Conservation (phyloP, 2,113 vertebrate species). For the Chinchilla lanigera region DNA sequence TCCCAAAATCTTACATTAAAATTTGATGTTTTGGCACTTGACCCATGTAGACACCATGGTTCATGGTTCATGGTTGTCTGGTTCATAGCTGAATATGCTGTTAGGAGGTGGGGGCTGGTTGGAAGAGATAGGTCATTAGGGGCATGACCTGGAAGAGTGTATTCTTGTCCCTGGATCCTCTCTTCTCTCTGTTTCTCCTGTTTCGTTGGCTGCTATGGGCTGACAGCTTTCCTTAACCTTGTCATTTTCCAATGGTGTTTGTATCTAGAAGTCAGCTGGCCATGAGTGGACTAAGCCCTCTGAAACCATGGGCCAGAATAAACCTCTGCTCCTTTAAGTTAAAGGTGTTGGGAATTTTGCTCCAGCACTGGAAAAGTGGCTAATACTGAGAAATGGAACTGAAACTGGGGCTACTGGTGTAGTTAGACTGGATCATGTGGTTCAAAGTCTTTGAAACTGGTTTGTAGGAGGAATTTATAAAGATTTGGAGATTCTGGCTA, state of each 20-base stretch:
- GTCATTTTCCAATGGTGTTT: neutral
- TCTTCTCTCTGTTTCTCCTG: neutral
- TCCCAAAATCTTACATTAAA: neutral
- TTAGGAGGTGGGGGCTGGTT: neutral
- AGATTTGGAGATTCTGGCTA: neutral
- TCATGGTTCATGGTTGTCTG: too few species aligned
- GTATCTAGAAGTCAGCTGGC: neutral
- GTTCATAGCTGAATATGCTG: neutral
- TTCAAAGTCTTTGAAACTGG: neutral
- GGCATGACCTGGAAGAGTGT: neutral
- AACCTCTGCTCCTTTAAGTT: neutral
- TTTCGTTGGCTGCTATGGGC: neutral
- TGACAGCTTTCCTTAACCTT: neutral
- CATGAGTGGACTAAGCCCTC: neutral
- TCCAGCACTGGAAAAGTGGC: neutral
- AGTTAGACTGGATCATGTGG: neutral
- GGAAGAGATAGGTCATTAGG: neutral
- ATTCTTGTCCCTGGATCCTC: neutral
- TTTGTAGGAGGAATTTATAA: neutral
- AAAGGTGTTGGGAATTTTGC: neutral
- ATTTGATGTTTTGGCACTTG: neutral
- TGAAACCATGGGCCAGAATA: neutral
- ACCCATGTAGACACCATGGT: neutral
- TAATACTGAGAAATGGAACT: neutral
- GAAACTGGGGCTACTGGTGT: neutral